These are phyloP conservation scores for Eolophus roseicapilla DNA, from an alignment of 2,113 vertebrate genomes.

Conservation along the genomic window DNA sequence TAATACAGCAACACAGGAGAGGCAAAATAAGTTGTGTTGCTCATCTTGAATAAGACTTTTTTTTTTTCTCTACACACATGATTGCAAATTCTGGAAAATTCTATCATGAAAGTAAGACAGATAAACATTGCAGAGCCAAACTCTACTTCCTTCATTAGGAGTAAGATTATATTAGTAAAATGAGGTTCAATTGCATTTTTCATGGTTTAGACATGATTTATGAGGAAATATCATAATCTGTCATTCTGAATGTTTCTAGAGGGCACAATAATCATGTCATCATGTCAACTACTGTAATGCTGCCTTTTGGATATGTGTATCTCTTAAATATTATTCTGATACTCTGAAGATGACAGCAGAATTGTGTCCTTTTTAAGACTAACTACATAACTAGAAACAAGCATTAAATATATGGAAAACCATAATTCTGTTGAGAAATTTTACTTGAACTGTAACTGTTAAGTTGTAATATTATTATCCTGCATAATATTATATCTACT, in stretches of 20 bases:
- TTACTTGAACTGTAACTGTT: background rate
- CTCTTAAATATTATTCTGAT: background rate
- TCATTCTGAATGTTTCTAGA: slow-evolving; percentile 21
- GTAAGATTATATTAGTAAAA: background rate
- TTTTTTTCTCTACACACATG: background rate
- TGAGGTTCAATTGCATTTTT: background rate
- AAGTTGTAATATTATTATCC: background rate
- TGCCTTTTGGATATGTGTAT: background rate
- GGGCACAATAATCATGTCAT: slow-evolving; percentile 23
- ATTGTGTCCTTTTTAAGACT: background rate
- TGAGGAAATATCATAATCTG: slow-evolving; percentile 15
- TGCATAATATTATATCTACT: background rate
- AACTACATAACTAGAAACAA: background rate
- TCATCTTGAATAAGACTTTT: background rate
- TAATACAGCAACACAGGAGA: background rate
- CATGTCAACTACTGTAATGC: slow-evolving; percentile 4
- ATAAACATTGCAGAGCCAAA: background rate
- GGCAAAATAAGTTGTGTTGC: background rate
- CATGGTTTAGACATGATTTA: slow-evolving; percentile 29
- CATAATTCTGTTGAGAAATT: background rate
- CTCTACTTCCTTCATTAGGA: background rate
- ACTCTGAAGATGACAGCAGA: background rate
- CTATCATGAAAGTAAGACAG: background rate
- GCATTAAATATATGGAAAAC: background rate
- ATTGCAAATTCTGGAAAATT: background rate